Evolutionary conservation across 1,140 invertebrate genomes (phyloP), one percentile per base, ranked within the genome.

Genomic region (Lordiphosa clarofinis): DNA sequence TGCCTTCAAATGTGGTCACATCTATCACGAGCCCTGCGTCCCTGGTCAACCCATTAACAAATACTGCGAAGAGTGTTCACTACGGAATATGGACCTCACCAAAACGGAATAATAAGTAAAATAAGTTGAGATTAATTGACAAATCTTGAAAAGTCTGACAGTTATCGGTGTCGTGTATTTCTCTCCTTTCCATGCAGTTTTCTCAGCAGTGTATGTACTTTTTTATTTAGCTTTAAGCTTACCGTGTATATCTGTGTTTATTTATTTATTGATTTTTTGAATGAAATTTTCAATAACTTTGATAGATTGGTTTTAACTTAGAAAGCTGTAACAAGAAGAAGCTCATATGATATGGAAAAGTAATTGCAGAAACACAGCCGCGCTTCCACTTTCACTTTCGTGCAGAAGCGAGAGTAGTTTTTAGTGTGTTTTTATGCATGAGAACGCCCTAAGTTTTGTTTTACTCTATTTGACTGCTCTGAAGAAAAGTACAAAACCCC

Each of bases 1-100:
- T 56, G 92, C 96, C 38, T 99, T 97, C 88, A 95, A 96, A 86
- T 99, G 97, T 86, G 93, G 94, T 62, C 97, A 99, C 90, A 92
- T 93, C 0, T 98, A 97, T 88, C 97, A 99, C 89, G 92, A 94
- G 87, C 92, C 93, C 56, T 98, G 97, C 90, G 88, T 97, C 63
- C 92, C 92, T 0, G 89, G 88, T 6, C 71, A 70, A 43, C 67
- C 74, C 40, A 78, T 88, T 39, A 73, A 90, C 76, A 89, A 91
- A 64, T 90, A 89, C 64, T 94, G 93, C 87, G 90, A 90, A 4
- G 91, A 93, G 38, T 94, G 93, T 42, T 15, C 50, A 56, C 33
- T 67, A 42, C 50, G 61, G 46, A 33, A 53, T 10, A 24, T 2
- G 5, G 24, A 73, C 33, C 11, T 31, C 39, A 15, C 7, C 31